These are phyloP conservation scores for Callyntrura guangdongensis DNA, from an alignment of 2,888 invertebrate genomes.

Conservation along the genomic window DNA sequence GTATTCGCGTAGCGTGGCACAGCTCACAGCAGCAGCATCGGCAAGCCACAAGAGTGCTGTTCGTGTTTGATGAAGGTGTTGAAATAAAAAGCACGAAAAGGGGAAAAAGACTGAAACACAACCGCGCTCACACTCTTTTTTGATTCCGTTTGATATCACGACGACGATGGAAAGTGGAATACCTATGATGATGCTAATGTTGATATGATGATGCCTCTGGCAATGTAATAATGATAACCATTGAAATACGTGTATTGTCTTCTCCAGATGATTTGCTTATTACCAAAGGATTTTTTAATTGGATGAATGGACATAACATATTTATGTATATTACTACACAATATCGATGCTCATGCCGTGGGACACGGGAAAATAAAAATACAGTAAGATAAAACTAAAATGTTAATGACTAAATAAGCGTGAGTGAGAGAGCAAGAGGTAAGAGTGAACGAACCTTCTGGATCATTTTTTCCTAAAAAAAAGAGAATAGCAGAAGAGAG, in stretches of 20 bases:
- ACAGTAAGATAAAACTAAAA: slow-evolving; percentile 7
- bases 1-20: slow-evolving; percentile 53
- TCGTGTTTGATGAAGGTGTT: slow-evolving; percentile 54
- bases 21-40: neutral
- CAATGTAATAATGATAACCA: neutral
- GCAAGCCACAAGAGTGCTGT: slow-evolving; percentile 8
- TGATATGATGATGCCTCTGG: slow-evolving; percentile 67
- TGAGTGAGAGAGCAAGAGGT: neutral
- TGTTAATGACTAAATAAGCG: slow-evolving; percentile 60
- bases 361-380: slow-evolving; percentile 9
- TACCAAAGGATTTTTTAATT: slow-evolving; percentile 51
- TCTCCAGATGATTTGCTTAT: slow-evolving; percentile 56
- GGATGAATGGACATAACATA: slow-evolving; percentile 61
- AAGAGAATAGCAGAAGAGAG: neutral
- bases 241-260: neutral
- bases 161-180: neutral
- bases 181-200: neutral
- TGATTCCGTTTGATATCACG: slow-evolving; percentile 3
- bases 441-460: slow-evolving; percentile 33
- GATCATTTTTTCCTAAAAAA: neutral
- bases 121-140: slow-evolving; percentile 66
- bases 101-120: neutral
- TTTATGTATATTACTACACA: too few relatives aligned
- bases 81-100: slow-evolving; percentile 68
- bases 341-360: slow-evolving; percentile 19